phyloP scores from a whole-genome alignment of 2,113 vertebrate genomes.

The Dasypus novemcinctus region DNA sequence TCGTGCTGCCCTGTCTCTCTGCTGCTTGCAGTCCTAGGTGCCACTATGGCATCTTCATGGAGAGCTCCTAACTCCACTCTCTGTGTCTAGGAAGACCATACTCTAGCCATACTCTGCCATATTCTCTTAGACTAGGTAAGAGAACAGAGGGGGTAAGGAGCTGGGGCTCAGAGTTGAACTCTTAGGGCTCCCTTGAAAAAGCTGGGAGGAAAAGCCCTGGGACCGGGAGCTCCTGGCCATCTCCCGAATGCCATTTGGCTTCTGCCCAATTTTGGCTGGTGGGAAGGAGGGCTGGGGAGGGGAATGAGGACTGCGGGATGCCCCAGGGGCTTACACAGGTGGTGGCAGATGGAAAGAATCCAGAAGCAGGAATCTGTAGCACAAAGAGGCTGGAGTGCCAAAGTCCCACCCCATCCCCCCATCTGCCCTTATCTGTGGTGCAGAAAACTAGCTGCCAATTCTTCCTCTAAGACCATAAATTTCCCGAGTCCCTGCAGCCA shows the following conservation, averaged over 20 bases:
- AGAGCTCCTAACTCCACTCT: neutral
- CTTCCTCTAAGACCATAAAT: neutral
- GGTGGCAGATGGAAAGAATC: neutral
- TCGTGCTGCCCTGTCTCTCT: neutral
- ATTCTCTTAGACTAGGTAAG: neutral
- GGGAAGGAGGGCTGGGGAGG: neutral
- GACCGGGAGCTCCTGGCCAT: neutral
- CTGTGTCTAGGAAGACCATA: neutral
- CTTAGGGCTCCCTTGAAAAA: neutral
- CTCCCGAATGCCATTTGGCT: neutral
- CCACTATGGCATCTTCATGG: neutral
- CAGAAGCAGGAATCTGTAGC: neutral
- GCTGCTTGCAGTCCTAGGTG: neutral
- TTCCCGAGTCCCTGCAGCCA: neutral
- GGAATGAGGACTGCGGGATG: neutral
- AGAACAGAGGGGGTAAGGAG: neutral
- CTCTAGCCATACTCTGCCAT: neutral
- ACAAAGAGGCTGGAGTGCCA: neutral
- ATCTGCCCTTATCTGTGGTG: neutral
- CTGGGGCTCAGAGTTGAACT: neutral
- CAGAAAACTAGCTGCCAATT: neutral
- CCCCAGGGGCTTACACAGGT: neutral
- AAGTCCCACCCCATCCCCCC: too few relatives aligned
- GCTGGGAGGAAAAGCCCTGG: neutral
- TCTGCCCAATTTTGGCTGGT: neutral